Evolutionary conservation across 2,888 invertebrate species (phyloP).

Genomic region (Poecilobothrus nobilitatus): DNA sequence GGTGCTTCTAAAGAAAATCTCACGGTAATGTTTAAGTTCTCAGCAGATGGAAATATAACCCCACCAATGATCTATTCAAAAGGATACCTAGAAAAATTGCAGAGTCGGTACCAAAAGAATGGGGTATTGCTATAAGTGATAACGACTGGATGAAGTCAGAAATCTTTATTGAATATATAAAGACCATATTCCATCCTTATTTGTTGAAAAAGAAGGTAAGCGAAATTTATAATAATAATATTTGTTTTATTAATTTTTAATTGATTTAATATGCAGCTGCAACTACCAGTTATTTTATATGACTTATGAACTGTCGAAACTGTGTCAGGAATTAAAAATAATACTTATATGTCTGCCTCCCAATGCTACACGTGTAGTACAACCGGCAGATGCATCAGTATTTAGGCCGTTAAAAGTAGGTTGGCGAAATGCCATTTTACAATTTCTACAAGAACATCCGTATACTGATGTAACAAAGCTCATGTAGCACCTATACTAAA

Average conservation of each 20-base stretch:
- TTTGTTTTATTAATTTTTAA: too few relatives aligned
- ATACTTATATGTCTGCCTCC: constrained; percentile 11
- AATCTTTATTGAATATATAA: constrained; percentile 18
- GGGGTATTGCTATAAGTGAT: constrained; percentile 35
- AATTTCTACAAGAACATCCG: too few relatives aligned
- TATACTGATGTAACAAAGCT: too few relatives aligned
- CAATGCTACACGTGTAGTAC: constrained; percentile 14
- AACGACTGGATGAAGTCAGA: constrained; percentile 42
- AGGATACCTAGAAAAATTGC: neutral
- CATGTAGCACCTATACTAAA: too few relatives aligned
- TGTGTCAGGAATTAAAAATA: constrained; percentile 3
- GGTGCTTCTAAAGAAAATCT: constrained; percentile 28
- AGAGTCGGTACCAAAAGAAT: constrained; percentile 19
- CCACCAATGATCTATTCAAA: constrained; percentile 27
- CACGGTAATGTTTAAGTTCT: constrained; percentile 28
- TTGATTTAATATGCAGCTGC: neutral
- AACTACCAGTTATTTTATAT: neutral
- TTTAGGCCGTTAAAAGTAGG: constrained; percentile 13
- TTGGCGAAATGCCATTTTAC: constrained; percentile 7
- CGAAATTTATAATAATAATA: too few relatives aligned
- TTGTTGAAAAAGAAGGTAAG: neutral
- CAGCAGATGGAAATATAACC: constrained; percentile 27
- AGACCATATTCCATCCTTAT: constrained; percentile 27
- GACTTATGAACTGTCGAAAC: constrained; percentile 2
- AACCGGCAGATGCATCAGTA: constrained; percentile 13